phyloP scores from a whole-genome alignment of 2,888 invertebrate genomes.

The Neoascia interrupta region DNA sequence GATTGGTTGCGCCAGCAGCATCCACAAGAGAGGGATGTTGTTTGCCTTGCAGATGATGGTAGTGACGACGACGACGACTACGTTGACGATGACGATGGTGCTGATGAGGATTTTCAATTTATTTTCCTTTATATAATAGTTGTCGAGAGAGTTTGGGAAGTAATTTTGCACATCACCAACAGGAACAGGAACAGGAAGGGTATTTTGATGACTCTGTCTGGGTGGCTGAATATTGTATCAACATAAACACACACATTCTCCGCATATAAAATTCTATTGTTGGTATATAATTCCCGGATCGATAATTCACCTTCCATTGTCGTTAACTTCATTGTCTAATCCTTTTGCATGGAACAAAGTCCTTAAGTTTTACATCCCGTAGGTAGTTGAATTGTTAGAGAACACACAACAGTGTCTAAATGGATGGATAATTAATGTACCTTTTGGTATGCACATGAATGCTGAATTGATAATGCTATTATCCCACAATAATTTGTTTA shows the following conservation, averaged over 20 bases:
- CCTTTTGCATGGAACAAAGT: constrained; percentile 24
- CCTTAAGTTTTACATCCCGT: no score
- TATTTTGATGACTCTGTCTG: constrained; percentile 41
- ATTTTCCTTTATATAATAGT: constrained; percentile 31
- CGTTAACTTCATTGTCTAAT: constrained; percentile 3
- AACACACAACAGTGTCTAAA: no score
- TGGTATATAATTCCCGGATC: constrained; percentile 44
- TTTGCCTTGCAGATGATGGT: constrained; percentile 3
- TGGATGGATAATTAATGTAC: no score
- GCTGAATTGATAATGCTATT: no score
- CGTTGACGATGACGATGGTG: constrained; percentile 21
- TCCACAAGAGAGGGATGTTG: constrained; percentile 15
- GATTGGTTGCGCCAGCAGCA: neutral
- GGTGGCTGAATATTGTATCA: constrained; percentile 15
- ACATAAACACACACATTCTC: constrained; percentile 13
- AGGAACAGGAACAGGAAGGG: constrained; percentile 15
- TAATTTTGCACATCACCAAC: constrained; percentile 5
- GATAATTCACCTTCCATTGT: constrained; percentile 40
- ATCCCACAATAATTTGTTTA: no score
- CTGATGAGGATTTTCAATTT: constrained; percentile 48
- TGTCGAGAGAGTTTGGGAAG: constrained; percentile 36
- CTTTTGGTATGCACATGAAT: no score
- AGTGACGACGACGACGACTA: constrained; percentile 8
- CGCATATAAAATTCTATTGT: constrained; percentile 51
- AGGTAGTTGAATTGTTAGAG: no score